These are phyloP conservation scores for Melanchra persicariae DNA, from an alignment of 2,888 invertebrate species.

Conservation along the genomic window DNA sequence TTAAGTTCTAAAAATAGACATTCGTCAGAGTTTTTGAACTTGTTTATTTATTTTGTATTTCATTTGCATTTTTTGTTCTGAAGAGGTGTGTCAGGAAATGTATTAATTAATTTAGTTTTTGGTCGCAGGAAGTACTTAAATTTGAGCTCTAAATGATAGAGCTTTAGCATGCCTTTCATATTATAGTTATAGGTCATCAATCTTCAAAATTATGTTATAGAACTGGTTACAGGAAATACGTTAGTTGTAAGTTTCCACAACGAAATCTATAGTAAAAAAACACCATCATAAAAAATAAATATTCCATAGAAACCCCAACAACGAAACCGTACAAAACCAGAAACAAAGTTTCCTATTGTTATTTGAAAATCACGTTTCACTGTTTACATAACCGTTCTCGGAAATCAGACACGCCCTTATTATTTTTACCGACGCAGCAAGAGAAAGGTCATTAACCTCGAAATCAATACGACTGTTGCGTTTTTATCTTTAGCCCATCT, in stretches of 20 bases:
- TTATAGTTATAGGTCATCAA: background rate
- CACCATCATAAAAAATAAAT: background rate
- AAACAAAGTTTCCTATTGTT: background rate
- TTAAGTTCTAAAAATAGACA: background rate
- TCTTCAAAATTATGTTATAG: background rate
- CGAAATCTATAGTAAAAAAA: background rate
- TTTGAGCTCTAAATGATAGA: background rate
- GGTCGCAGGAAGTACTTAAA: background rate
- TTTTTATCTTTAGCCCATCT: background rate
- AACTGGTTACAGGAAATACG: background rate
- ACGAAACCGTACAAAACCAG: background rate
- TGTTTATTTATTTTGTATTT: background rate
- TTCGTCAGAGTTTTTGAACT: background rate
- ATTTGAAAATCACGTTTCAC: constrained; percentile 1
- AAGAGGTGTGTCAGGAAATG: constrained; percentile 16
- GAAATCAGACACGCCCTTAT: background rate
- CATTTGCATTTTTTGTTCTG: background rate
- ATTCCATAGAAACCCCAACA: background rate
- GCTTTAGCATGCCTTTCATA: background rate
- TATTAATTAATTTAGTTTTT: background rate
- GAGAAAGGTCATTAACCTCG: constrained; percentile 27
- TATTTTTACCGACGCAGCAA: constrained; percentile 8
- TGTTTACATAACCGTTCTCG: background rate
- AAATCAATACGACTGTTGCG: background rate
- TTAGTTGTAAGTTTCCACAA: too few species aligned